Evolutionary conservation across 1,140 invertebrate species (phyloP).

Genomic region (Pogonognathellus flavescens): DNA sequence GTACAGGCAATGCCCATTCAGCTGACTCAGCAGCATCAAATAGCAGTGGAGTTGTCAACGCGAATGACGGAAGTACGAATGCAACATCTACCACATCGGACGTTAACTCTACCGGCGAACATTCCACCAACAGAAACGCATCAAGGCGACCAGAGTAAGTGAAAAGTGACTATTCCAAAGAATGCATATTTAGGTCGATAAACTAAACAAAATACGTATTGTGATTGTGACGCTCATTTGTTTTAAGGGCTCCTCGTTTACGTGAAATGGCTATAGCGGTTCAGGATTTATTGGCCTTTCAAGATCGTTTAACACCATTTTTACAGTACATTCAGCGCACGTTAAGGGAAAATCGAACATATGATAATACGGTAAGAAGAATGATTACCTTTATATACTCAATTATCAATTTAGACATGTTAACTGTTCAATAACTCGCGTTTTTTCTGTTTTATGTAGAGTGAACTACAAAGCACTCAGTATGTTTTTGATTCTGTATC

Average conservation of each 20-base stretch:
- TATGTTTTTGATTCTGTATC: slow-evolving; percentile 80
- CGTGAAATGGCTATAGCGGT: slow-evolving; percentile 60
- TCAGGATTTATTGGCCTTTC: slow-evolving; percentile 57
- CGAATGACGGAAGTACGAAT: background rate
- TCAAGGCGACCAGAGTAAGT: slow-evolving; percentile 61
- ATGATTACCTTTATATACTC: no score
- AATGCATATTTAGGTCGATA: no score
- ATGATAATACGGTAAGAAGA: slow-evolving; percentile 29
- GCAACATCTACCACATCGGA: background rate
- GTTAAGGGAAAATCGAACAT: slow-evolving; percentile 63
- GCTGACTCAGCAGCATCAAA: background rate
- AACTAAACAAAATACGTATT: slow-evolving; percentile 27
- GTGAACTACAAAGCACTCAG: slow-evolving; percentile 72
- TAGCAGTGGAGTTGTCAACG: background rate
- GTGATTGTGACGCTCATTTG: background rate
- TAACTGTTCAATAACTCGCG: no score
- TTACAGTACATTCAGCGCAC: slow-evolving; percentile 60
- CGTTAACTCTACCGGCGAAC: background rate
- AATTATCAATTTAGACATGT: no score
- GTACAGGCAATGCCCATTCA: background rate
- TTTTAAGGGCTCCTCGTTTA: slow-evolving; percentile 61
- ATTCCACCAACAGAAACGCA: slow-evolving; percentile 39
- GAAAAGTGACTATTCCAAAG: background rate
- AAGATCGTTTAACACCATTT: slow-evolving; percentile 60
- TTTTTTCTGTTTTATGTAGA: slow-evolving; percentile 48